Conservation (phyloP, 2,888 invertebrate species). For the Drosophila eohydei region DNA sequence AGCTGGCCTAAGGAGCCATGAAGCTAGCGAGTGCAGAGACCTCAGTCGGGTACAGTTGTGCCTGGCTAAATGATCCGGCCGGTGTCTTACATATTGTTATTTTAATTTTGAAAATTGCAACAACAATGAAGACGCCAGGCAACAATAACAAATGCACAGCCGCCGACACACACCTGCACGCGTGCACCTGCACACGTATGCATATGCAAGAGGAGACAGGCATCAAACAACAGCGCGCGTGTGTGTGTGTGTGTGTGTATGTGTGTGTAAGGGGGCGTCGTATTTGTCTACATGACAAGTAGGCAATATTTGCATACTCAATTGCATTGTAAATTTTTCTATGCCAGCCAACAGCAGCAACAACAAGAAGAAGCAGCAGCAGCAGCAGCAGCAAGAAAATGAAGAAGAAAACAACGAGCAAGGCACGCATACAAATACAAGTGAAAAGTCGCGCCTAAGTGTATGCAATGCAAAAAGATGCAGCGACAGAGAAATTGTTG, state of each 20-base stretch:
- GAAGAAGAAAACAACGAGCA: slow-evolving; percentile 27
- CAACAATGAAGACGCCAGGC: slow-evolving; percentile 64
- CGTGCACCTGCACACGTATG: slow-evolving; percentile 11
- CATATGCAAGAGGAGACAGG: slow-evolving; percentile 35
- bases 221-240: slow-evolving; percentile 15
- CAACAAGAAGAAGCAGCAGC: slow-evolving; percentile 12
- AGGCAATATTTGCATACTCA: slow-evolving; percentile 85
- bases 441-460: slow-evolving; percentile 76
- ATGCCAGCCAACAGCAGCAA: slow-evolving; percentile 52
- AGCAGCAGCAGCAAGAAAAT: slow-evolving; percentile 14
- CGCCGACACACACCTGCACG: slow-evolving; percentile 14
- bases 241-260: background rate
- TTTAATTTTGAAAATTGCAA: slow-evolving; percentile 77
- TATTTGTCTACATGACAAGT: slow-evolving; percentile 80
- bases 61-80: slow-evolving; percentile 14
- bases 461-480: slow-evolving; percentile 77
- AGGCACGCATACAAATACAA: slow-evolving; percentile 47
- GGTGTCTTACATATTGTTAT: slow-evolving; percentile 67
- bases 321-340: slow-evolving; percentile 84
- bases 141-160: slow-evolving; percentile 65
- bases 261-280: slow-evolving; percentile 40
- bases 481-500: slow-evolving; percentile 68
- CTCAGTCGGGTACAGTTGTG: slow-evolving; percentile 59
- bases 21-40: background rate
- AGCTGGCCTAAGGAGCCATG: background rate